Evolutionary conservation across 1,140 invertebrate genomes (phyloP), one percentile per base, ranked within the genome.

Genomic region (Teleogryllus occipitalis): DNA sequence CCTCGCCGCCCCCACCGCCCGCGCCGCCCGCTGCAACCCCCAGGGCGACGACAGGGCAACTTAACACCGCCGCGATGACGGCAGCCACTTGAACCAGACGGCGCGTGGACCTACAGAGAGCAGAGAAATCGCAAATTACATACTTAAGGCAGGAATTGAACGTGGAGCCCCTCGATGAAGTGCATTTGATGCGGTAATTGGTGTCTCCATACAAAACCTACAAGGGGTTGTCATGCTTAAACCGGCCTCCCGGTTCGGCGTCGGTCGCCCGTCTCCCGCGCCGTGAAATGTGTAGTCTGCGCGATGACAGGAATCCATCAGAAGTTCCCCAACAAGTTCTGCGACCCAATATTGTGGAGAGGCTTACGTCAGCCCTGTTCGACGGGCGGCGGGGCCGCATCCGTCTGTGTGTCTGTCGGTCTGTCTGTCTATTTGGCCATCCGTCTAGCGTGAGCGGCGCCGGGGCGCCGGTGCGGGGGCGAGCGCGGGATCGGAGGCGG

Each of bases 121-220:
- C 54, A 65, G 54, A 65, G 54, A 65, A 65, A 65, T 65, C 54
- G 54, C 54, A 65, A 65, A 65, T 65, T 65, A 65, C 54, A 65
- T 65, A 65, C 54, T 65, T 65, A 65, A 65, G 54, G 10, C 54
- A 65, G 54, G 54, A 65, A 65, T 65, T 65, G 54, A 65, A 65
- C 54, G 27, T 65, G 54, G 18, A 65, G 54, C 54, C 54, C 54
- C 54, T 65, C 54, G 10, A 10, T 18, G 54, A 10, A 65, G 54
- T 65, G 10, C 54, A 65, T 65, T 65, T 65, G 54, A 65, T 65
- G 54, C 2, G 54, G 18, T 65, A 65, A 65, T 65, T 65, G 54
- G 54, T 65, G 54, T 65, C 54, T 65, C 54, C 54, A 65, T 3
- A 7, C 54, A 65, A 18, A 65, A 65, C 18, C 54, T 65, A 65